Conservation (phyloP, 1,140 invertebrate genomes). For the Hypothenemus hampei region DNA sequence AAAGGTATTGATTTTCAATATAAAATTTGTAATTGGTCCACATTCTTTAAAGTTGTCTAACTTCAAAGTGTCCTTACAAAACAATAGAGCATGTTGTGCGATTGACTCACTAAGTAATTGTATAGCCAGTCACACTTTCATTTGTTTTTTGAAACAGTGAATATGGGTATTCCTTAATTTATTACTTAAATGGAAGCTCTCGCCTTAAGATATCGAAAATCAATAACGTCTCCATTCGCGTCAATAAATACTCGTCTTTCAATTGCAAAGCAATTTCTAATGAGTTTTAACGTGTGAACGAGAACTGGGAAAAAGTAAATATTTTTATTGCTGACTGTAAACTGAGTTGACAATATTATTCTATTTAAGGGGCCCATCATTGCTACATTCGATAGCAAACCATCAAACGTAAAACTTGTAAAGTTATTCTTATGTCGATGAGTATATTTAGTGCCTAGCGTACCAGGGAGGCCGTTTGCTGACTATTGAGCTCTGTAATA, state of each 20-base stretch:
- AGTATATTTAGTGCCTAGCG: background rate
- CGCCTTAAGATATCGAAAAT: constrained; percentile 1
- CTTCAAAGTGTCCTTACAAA: no score
- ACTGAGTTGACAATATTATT: background rate
- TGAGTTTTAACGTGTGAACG: background rate
- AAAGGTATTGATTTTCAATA: constrained; percentile 11
- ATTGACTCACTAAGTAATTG: constrained; percentile 2
- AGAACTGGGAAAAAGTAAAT: background rate
- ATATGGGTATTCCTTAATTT: constrained; percentile 4
- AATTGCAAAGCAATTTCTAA: background rate
- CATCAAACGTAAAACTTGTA: constrained; percentile 6
- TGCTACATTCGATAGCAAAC: background rate
- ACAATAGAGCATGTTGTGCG: no score
- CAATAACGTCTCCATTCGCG: constrained; percentile 5
- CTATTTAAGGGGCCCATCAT: background rate
- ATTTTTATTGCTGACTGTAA: background rate
- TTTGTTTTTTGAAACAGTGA: constrained; percentile 13
- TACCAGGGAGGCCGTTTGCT: constrained; percentile 6
- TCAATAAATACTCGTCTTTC: constrained; percentile 1
- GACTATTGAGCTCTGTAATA: constrained; percentile 3
- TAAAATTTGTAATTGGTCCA: background rate
- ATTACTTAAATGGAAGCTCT: constrained; percentile 4
- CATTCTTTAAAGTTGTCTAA: background rate
- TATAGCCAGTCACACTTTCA: constrained; percentile 9
- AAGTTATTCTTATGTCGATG: background rate